Evolutionary conservation across 2,113 vertebrate genomes (phyloP), one percentile per base, ranked within the genome.

Genomic region (Crocuta crocuta): DNA sequence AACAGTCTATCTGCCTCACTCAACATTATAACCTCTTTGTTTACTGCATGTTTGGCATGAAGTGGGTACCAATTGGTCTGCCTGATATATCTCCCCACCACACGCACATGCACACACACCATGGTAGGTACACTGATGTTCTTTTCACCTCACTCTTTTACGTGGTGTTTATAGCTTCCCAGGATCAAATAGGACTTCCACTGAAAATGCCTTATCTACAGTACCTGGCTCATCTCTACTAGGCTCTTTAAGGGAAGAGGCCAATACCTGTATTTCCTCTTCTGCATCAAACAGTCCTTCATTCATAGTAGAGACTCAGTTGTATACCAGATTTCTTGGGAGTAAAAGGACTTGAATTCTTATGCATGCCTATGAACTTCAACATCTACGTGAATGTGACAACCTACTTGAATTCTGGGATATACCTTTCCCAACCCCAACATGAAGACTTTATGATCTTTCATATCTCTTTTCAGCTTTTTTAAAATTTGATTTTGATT

Each of bases 311-410:
- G 45, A 86, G 17, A 55, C 15, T 91, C 6, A 4, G 11, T 66
- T 81, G 91, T 45, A 81, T 35, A 58, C 9, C 13, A 63, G 12
- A 58, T 66, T 86, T 78, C 73, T 89, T 85, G 24, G 5, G 45
- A 85, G 45, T 79, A 73, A 95, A 92, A 33, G 7, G 13, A 76
- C 10, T 26, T 76, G 17, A 63, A 33, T 92, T 95, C 43, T 89
- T 89, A 85, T 2, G 1, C 19, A 93, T 61, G 23, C 10, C 50
- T 88, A 21, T 55, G n/a, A 16, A 6, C 70, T 13, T 78, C n/a
- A 35, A 43, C 21, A 76, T 50, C 13, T 28, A 0, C 21, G 10
- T 78, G 6, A 21, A 35, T 11, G 39, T 78, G 31, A 6, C 12
- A 95, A 43, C 45, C 16, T 21, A n/a, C 48, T 63, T 92, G 11